Percentiles rank a stretch among this genome's conserved stretches.
Evolutionary conservation across 2,113 vertebrate genomes (phyloP).

Genomic region (Zapus hudsonius): DNA sequence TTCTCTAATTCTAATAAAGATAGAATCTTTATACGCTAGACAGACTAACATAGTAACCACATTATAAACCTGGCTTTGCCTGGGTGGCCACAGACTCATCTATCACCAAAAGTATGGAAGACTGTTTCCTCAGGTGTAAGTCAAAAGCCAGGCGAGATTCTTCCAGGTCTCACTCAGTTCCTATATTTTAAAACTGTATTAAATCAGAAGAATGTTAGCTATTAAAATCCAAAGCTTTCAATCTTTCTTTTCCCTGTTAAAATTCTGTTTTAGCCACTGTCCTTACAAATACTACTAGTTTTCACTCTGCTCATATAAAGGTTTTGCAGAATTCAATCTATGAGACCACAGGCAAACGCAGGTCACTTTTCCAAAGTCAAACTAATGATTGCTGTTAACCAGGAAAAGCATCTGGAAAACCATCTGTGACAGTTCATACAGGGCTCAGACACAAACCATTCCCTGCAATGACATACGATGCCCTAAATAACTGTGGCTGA

Average conservation of each 20-base stretch:
- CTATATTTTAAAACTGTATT: conserved; percentile 7
- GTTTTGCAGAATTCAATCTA: conserved; percentile 5
- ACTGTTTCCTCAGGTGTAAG: not conserved
- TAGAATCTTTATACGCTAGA: not conserved
- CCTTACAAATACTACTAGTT: not conserved
- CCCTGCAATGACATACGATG: not conserved
- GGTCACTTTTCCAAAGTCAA: conserved; percentile 71
- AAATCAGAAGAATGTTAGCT: not conserved
- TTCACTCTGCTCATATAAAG: not conserved
- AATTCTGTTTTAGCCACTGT: not conserved
- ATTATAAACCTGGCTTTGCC: not conserved
- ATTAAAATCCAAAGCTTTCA: not conserved
- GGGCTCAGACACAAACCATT: not conserved
- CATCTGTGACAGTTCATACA: conserved; percentile 48
- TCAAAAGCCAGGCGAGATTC: not conserved
- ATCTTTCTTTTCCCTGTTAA: not conserved
- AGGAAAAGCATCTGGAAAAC: conserved; percentile 71
- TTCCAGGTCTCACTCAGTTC: not conserved
- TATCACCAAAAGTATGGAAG: not conserved
- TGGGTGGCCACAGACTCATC: not conserved
- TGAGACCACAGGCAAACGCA: conserved; percentile 8
- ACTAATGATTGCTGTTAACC: conserved; percentile 42
- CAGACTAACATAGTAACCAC: not conserved
- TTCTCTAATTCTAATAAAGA: no score
- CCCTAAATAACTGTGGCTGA: conserved; percentile 20